These are phyloP conservation scores for Alitta virens DNA, from an alignment of 2,888 invertebrate genomes.

Conservation along the genomic window DNA sequence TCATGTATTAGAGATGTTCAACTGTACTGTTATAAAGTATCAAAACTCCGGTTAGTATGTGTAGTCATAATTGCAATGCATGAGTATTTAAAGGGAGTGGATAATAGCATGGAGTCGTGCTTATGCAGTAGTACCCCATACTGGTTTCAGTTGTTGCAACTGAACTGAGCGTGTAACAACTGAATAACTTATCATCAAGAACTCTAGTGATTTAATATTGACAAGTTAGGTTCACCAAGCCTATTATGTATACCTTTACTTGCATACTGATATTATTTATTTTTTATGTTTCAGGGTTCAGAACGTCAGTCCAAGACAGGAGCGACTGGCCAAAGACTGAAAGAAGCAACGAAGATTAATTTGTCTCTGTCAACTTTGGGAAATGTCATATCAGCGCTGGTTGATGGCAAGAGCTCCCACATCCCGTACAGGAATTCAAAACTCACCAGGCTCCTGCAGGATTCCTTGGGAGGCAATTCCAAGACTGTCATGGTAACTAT, in stretches of 20 bases:
- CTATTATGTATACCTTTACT: constrained; percentile 93
- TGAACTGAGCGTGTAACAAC: too few relatives aligned
- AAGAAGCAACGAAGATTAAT: constrained; percentile 98
- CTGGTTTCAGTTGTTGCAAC: too few relatives aligned
- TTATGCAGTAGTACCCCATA: too few relatives aligned
- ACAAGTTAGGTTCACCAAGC: constrained; percentile 94
- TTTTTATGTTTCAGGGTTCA: constrained; percentile 71
- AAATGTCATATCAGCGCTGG: constrained; percentile 96
- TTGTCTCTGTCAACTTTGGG: constrained; percentile 94
- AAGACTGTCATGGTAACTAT: constrained; percentile 60
- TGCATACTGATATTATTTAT: constrained; percentile 26
- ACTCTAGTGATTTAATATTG: too few relatives aligned
- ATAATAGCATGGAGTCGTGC: too few relatives aligned
- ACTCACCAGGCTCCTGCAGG: constrained; percentile 80
- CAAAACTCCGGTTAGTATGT: too few relatives aligned
- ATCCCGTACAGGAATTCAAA: constrained; percentile 98
- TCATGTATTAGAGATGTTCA: too few relatives aligned
- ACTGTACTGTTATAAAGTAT: too few relatives aligned
- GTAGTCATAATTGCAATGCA: too few relatives aligned
- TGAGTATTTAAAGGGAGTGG: too few relatives aligned
- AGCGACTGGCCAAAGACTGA: constrained; percentile 85
- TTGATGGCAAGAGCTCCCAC: constrained; percentile 94
- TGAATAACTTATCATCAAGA: too few relatives aligned
- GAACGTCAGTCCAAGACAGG: constrained; percentile 97
- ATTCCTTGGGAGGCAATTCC: constrained; percentile 90